Conservation (phyloP, 2,113 vertebrate genomes). For the Numida meleagris region DNA sequence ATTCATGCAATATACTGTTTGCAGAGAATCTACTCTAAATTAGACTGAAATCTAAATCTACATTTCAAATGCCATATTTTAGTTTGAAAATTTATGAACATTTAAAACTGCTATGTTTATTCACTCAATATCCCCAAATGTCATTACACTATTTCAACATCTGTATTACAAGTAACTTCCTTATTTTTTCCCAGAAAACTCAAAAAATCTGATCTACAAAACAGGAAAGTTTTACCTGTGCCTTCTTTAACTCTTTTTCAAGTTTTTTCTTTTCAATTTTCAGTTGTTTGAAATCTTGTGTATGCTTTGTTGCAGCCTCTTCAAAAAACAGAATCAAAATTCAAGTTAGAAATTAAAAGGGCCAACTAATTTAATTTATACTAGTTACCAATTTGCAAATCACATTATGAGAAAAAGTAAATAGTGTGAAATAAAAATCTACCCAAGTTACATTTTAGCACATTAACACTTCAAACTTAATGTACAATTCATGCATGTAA, state of each 20-base stretch:
- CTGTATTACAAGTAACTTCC: neutral
- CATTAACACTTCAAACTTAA: neutral
- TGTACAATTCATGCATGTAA: neutral
- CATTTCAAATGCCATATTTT: neutral
- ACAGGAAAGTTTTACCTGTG: constrained; percentile 80
- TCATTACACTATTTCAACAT: neutral
- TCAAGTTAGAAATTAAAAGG: neutral
- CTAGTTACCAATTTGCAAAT: neutral
- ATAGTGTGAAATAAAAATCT: neutral
- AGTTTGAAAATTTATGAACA: neutral
- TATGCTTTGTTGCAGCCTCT: constrained; percentile 86
- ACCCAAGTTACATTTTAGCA: neutral
- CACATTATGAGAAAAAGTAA: neutral
- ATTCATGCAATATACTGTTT: neutral
- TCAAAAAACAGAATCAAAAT: constrained; percentile 38
- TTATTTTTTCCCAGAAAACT: neutral
- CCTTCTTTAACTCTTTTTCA: constrained; percentile 81
- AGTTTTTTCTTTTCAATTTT: constrained; percentile 85
- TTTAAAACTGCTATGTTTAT: neutral
- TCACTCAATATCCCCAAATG: neutral
- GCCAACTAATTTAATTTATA: neutral
- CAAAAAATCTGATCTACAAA: neutral
- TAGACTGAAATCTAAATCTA: neutral
- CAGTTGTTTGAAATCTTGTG: constrained; percentile 81
- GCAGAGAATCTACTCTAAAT: neutral